These are phyloP conservation scores for Drosophila lacertosa DNA, from an alignment of 1,140 invertebrate genomes.

Conservation along the genomic window DNA sequence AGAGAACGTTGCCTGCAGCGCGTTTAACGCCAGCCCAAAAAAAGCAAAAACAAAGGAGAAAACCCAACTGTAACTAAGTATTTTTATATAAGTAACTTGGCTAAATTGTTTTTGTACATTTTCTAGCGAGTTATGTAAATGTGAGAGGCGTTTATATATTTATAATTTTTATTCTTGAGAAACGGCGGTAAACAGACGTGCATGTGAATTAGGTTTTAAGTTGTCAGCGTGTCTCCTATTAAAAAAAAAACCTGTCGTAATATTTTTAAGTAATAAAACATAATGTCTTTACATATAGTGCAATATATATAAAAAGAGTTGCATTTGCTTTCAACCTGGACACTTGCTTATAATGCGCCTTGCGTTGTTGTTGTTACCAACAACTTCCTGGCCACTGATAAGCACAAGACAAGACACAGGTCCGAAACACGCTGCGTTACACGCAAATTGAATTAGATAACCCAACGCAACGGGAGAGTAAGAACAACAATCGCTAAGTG, in stretches of 20 bases:
- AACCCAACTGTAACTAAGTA: slow-evolving; percentile 29
- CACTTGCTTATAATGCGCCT: background rate
- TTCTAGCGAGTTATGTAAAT: slow-evolving; percentile 69
- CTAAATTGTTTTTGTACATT: slow-evolving; percentile 11
- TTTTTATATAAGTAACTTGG: slow-evolving; percentile 40
- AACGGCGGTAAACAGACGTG: slow-evolving; percentile 71
- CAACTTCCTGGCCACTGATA: slow-evolving; percentile 32
- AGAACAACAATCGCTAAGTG: slow-evolving; percentile 28
- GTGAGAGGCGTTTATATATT: slow-evolving; percentile 8
- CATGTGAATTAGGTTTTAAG: slow-evolving; percentile 75
- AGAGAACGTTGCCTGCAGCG: slow-evolving; percentile 39
- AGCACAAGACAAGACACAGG: slow-evolving; percentile 15
- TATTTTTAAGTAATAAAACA: slow-evolving; percentile 70
- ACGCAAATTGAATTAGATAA: slow-evolving; percentile 77
- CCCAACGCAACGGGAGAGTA: slow-evolving; percentile 22
- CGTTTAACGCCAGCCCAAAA: slow-evolving; percentile 45
- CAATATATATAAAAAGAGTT: slow-evolving; percentile 12
- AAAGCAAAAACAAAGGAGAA: slow-evolving; percentile 25
- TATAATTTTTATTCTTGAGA: slow-evolving; percentile 40
- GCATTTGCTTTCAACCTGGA: slow-evolving; percentile 16
- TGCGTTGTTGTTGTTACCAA: slow-evolving; percentile 18
- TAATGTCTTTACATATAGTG: slow-evolving; percentile 48
- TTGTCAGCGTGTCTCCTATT: slow-evolving; percentile 67
- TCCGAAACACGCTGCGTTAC: slow-evolving; percentile 35
- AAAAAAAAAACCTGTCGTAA: slow-evolving; percentile 57